A percentile compares a stretch with the other conserved stretches of the same genome.
Conservation (phyloP, 2,797 vertebrate species). For the Sebastes aleutianus region DNA sequence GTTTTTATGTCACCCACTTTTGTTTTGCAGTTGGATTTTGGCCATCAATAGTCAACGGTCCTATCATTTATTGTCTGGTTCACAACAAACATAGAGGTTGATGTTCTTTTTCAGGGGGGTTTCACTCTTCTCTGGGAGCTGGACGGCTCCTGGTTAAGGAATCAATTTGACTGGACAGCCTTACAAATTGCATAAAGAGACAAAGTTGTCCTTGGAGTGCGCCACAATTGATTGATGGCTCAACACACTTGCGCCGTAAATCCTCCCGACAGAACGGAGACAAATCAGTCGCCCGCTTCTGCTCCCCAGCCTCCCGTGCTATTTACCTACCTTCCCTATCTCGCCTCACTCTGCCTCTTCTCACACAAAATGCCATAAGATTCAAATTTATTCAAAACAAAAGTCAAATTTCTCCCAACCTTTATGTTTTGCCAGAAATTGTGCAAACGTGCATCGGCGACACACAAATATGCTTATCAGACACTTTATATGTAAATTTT, state of each 20-base stretch:
- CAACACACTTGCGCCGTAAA: conserved; percentile 80
- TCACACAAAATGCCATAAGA: conserved; percentile 47
- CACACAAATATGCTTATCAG: conserved; percentile 77
- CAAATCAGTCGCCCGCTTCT: conserved; percentile 71
- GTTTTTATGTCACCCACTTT: conserved; percentile 65
- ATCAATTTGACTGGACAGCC: conserved; percentile 85
- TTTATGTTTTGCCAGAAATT: conserved; percentile 70
- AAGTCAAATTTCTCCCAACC: conserved; percentile 52
- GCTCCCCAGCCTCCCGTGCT: conserved; percentile 44
- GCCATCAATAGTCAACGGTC: conserved; percentile 44
- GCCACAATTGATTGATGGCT: conserved; percentile 81
- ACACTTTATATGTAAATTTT: conserved; percentile 83
- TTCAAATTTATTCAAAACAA: conserved; percentile 69
- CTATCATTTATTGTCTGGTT: conserved; percentile 71
- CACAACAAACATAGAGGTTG: conserved; percentile 69
- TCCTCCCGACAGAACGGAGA: conserved; percentile 80
- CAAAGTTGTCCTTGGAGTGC: conserved; percentile 83
- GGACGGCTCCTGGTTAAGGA: conserved; percentile 81
- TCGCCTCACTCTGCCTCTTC: conserved; percentile 11
- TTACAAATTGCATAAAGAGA: conserved; percentile 85
- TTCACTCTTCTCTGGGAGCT: conserved; percentile 57
- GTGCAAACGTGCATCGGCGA: conserved; percentile 56
- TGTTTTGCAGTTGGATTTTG: conserved; percentile 59
- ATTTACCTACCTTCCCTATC: conserved; percentile 57
- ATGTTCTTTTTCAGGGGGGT: conserved; percentile 67